Evolutionary conservation across 2,113 vertebrate species (phyloP), one percentile per base, ranked within the genome.

Genomic region (Elephas maximus): DNA sequence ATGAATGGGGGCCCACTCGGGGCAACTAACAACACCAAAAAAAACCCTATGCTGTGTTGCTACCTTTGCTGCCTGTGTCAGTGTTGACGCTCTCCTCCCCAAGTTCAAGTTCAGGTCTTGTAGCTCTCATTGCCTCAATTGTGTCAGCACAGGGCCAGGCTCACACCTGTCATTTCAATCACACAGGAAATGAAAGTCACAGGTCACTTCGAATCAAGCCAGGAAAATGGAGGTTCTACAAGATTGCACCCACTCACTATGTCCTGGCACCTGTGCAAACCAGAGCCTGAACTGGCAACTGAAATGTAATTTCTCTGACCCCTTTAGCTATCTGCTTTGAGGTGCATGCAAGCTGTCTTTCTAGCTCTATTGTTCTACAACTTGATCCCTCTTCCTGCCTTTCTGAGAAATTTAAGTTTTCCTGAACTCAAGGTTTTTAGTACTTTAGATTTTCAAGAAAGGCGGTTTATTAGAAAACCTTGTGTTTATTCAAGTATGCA

Each of bases 381-480:
- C 12, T 45, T 28, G 73, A 91, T 84, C 60, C 63, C 41, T 69
- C 79, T 93, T 89, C 80, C 76, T 94, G 44, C 76, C 57, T 94
- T 69, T 41, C 74, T n/a, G 67, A 95, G 73, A 95, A 86, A 92
- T 53, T 93, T 67, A 57, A 69, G 80, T 95, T 96, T 92, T 88
- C 78, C 26, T 76, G 84, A 92, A 74, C 6, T 57, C 71, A 51
- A 65, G 62, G 45, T 76, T 78, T 90, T 92, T 11, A 24, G 81
- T 65, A 57, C 53, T 89, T 90, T 2, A 53, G 60, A 78, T 94
- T 96, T 96, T 91, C 94, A 85, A 94, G 96, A 92, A 93, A 93
- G 84, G 81, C 77, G 67, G 92, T 90, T 85, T 88, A 90, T 77
- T 81, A 94, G 95, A 91, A 97, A 97, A 92, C 60, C 41, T 69